phyloP scores from a whole-genome alignment of 2,113 vertebrate species.

The Cebidichthys violaceus region DNA sequence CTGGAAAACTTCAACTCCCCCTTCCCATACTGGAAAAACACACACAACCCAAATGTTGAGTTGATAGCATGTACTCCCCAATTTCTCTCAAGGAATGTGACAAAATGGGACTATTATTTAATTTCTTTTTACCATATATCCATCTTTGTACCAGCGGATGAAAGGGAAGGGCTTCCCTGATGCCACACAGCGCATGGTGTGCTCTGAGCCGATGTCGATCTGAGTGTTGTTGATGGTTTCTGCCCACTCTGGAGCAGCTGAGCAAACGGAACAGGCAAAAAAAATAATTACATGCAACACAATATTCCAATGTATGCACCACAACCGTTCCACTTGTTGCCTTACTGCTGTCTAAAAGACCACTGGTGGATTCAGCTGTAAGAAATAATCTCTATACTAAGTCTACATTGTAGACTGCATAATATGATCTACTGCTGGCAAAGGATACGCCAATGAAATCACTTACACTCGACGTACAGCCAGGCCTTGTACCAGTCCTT shows the following conservation, averaged over 20 bases:
- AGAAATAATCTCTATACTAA: background rate
- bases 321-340: background rate
- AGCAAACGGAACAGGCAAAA: constrained; percentile 12
- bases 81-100: background rate
- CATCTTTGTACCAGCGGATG: constrained; percentile 96
- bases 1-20: constrained; percentile 93
- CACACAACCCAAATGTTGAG: background rate
- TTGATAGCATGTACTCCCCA: background rate
- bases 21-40: constrained; percentile 88
- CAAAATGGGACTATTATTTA: background rate
- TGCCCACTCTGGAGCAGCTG: constrained; percentile 96
- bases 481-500: constrained; percentile 94
- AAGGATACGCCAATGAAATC: background rate
- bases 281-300: background rate
- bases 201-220: constrained; percentile 93
- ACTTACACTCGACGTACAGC: constrained; percentile 93
- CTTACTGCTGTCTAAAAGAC: background rate
- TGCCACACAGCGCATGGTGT: constrained; percentile 93
- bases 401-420: background rate
- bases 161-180: constrained; percentile 92
- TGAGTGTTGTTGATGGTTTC: constrained; percentile 98
- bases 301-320: background rate
- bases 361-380: background rate
- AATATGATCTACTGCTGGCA: background rate
- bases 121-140: constrained; percentile 85